These are phyloP conservation scores for Parnassius mnemosyne DNA, from an alignment of 2,888 invertebrate species.

Conservation along the genomic window DNA sequence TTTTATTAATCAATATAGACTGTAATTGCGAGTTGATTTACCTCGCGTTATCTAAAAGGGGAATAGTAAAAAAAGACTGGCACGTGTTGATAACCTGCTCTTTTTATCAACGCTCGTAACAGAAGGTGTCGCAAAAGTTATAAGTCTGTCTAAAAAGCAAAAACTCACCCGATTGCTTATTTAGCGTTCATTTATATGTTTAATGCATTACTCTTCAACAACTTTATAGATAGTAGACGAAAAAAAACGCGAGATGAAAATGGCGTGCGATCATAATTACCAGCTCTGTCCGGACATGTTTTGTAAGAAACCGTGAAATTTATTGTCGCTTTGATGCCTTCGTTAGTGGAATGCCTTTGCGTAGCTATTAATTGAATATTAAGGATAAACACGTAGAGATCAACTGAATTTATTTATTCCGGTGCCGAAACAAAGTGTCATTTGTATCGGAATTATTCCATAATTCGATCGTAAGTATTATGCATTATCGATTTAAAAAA, in stretches of 20 bases:
- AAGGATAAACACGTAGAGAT: slow-evolving; percentile 15
- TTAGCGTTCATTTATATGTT: slow-evolving; percentile 1
- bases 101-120: slow-evolving; percentile 28
- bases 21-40: slow-evolving; percentile 33
- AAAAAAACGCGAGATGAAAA: background rate
- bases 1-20: slow-evolving; percentile 20
- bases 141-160: slow-evolving; percentile 13
- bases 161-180: slow-evolving; percentile 18
- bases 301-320: slow-evolving; percentile 1
- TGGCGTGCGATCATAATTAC: background rate
- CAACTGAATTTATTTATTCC: slow-evolving; percentile 18
- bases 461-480: slow-evolving; percentile 21
- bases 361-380: slow-evolving; percentile 17
- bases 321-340: background rate
- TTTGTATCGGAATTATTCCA: slow-evolving; percentile 21
- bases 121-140: slow-evolving; percentile 21
- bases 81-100: slow-evolving; percentile 31
- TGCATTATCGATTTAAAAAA: slow-evolving; percentile 19
- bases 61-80: slow-evolving; percentile 26
- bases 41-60: slow-evolving; percentile 29
- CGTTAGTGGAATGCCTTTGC: background rate
- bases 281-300: background rate
- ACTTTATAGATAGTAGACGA: background rate
- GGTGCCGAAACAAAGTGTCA: slow-evolving; percentile 21
- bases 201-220: background rate